phyloP scores from a whole-genome alignment of 2,797 vertebrate species.

The Onychomys torridus region DNA sequence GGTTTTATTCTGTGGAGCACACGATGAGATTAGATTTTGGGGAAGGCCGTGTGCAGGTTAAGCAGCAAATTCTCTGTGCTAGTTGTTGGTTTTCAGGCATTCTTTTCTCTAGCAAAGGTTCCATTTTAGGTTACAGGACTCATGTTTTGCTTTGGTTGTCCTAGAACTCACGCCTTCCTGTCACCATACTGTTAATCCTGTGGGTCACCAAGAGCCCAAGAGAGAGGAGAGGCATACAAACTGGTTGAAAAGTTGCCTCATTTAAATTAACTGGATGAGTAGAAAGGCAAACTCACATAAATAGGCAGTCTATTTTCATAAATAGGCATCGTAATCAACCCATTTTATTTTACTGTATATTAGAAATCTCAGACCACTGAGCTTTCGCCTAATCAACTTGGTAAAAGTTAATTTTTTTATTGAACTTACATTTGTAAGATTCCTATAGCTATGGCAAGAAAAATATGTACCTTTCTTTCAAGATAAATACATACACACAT shows the following conservation, averaged over 20 bases:
- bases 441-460: neutral
- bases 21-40: neutral
- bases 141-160: fast-evolving
- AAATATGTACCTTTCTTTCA: neutral
- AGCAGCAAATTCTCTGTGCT: neutral
- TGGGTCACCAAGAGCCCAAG: neutral
- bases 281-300: neutral
- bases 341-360: neutral
- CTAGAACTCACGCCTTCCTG: neutral
- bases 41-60: neutral
- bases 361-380: neutral
- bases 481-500: neutral
- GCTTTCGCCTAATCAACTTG: neutral
- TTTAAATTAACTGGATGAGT: neutral
- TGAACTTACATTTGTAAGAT: neutral
- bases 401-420: neutral
- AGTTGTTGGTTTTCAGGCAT: neutral
- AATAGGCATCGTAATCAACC: neutral
- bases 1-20: neutral
- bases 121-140: neutral
- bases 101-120: neutral
- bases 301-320: neutral
- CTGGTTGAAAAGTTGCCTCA: neutral
- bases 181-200: neutral
- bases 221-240: neutral